Conservation (phyloP, 2,888 invertebrate genomes). For the Ecliptopera silaceata region DNA sequence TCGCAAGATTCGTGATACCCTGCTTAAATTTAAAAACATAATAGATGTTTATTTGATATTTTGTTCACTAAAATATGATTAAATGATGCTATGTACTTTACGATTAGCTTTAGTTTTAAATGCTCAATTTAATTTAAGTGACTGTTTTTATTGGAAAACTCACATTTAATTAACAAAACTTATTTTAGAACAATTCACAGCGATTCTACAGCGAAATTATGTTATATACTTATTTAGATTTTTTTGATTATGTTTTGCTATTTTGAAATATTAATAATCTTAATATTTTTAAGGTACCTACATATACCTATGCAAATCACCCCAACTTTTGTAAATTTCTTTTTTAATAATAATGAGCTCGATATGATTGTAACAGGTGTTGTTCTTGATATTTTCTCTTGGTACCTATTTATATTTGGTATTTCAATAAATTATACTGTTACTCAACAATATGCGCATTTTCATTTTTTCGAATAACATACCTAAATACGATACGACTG, state of each 20-base stretch:
- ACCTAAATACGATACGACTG: no score
- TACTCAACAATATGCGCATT: slow-evolving; percentile 53
- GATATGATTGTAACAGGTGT: slow-evolving; percentile 50
- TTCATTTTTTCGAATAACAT: slow-evolving; percentile 33
- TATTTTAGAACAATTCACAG: no score
- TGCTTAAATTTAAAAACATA: not conserved
- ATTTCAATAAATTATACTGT: slow-evolving; percentile 81
- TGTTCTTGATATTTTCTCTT: slow-evolving; percentile 70
- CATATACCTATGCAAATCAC: slow-evolving; percentile 10
- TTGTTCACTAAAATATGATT: no score
- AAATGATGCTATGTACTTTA: not conserved
- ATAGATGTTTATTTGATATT: no score
- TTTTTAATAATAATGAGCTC: slow-evolving; percentile 24
- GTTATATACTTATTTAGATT: not conserved
- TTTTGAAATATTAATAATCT: not conserved
- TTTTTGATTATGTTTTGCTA: not conserved
- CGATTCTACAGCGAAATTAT: not conserved
- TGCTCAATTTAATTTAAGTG: slow-evolving; percentile 36
- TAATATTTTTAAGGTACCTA: not conserved
- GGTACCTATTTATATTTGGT: slow-evolving; percentile 76
- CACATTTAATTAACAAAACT: slow-evolving; percentile 6
- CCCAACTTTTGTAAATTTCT: slow-evolving; percentile 1
- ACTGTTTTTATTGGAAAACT: slow-evolving; percentile 2
- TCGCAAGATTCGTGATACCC: no score
- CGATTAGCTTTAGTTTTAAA: slow-evolving; percentile 38